phyloP scores from a whole-genome alignment of 1,140 invertebrate species.

The Nephotettix cincticeps region DNA sequence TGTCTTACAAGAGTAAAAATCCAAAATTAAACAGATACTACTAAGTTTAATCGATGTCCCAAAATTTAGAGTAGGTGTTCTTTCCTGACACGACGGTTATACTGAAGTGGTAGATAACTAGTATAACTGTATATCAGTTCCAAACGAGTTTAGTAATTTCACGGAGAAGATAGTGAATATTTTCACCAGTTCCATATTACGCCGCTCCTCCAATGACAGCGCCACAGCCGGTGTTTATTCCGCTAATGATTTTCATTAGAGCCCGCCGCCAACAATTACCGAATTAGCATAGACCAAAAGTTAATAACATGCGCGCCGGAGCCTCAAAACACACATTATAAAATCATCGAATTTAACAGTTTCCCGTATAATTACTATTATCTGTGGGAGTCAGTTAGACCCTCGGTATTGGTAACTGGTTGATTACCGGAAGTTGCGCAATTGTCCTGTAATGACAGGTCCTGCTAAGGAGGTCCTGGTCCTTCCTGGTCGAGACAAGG shows the following conservation, averaged over 20 bases:
- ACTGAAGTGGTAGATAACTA: too few species aligned
- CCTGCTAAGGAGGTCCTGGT: neutral
- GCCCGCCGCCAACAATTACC: neutral
- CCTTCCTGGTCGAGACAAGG: too few species aligned
- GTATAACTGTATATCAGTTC: too few species aligned
- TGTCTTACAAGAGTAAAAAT: too few species aligned
- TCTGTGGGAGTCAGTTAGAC: neutral
- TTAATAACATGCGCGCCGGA: neutral
- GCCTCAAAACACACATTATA: conserved; percentile 6
- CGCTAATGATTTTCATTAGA: conserved; percentile 9
- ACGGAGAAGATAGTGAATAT: too few species aligned
- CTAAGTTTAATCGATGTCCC: too few species aligned
- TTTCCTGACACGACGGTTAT: too few species aligned
- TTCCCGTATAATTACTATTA: conserved; percentile 10
- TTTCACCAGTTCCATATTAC: too few species aligned
- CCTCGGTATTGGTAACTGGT: neutral
- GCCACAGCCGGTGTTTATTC: neutral
- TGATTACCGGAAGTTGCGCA: neutral
- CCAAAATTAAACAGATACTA: too few species aligned
- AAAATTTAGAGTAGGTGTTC: too few species aligned
- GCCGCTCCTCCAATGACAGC: too few species aligned
- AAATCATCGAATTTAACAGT: conserved; percentile 5
- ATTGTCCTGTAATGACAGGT: neutral
- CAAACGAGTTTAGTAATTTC: too few species aligned
- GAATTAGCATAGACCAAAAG: conserved; percentile 6